A percentile compares a stretch with the other conserved stretches of the same genome.
Conservation (phyloP, 2,888 invertebrate genomes). For the Drosophila nr. perissopoda region DNA sequence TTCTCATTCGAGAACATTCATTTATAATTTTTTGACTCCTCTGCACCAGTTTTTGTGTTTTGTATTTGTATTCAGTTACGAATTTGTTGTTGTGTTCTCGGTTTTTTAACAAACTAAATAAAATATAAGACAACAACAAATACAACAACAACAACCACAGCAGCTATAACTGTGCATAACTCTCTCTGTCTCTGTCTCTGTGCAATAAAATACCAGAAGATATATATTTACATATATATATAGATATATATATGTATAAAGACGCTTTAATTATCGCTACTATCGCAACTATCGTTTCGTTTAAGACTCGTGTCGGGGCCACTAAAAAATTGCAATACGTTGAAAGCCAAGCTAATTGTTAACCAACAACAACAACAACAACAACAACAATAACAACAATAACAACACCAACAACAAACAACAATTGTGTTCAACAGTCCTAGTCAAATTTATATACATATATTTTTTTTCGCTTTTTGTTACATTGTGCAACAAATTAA, state of each 20-base stretch:
- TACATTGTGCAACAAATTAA: conserved; percentile 35
- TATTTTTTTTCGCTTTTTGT: conserved; percentile 40
- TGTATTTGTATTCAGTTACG: conserved; percentile 77
- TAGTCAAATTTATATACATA: conserved; percentile 42
- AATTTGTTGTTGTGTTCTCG: conserved; percentile 82
- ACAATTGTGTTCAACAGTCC: conserved; percentile 43
- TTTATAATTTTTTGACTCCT: conserved; percentile 84
- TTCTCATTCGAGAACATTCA: conserved; percentile 84
- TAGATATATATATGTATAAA: conserved; percentile 1
- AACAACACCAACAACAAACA: conserved; percentile 17
- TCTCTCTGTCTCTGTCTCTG: conserved; percentile 46
- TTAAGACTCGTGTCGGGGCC: conserved; percentile 38
- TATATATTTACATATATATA: conserved; percentile 23
- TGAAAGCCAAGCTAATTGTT: conserved; percentile 18
- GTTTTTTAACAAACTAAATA: conserved; percentile 75
- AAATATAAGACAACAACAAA: conserved; percentile 8
- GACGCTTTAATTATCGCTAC: conserved; percentile 15
- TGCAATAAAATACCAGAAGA: conserved; percentile 43
- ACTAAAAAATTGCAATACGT: conserved; percentile 37
- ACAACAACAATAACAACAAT: conserved; percentile 13
- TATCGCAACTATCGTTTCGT: conserved; percentile 50
- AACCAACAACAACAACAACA: conserved; percentile 20
- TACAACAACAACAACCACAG: conserved; percentile 23
- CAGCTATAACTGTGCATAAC: conserved; percentile 50
- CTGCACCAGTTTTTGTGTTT: conserved; percentile 83